These are phyloP conservation scores for Dolichoris vasculosae DNA, from an alignment of 1,140 invertebrate genomes.

Conservation along the genomic window DNA sequence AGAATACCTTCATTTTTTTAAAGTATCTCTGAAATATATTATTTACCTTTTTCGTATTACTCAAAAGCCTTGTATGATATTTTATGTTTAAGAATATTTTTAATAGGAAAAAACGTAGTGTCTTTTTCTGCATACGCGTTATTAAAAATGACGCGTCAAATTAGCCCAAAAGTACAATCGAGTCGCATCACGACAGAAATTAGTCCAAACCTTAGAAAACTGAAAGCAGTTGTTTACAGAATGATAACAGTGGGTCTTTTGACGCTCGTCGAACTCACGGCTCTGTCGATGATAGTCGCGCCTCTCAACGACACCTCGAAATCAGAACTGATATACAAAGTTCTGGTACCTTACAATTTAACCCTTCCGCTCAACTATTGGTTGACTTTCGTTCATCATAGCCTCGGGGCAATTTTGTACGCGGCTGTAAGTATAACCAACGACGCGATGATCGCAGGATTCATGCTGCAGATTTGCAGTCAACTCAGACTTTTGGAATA, in stretches of 20 bases:
- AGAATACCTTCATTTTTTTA: no score
- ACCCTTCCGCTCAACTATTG: not conserved
- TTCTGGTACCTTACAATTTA: constrained; percentile 30
- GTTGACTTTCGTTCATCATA: constrained; percentile 27
- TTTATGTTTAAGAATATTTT: no score
- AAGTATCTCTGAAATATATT: no score
- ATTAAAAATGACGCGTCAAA: no score
- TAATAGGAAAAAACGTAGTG: no score
- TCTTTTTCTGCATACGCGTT: no score
- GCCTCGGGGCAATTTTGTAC: not conserved
- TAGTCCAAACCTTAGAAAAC: not conserved
- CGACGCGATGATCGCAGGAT: constrained; percentile 37
- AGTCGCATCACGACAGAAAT: no score
- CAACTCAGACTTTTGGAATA: constrained; percentile 8
- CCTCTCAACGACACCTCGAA: not conserved
- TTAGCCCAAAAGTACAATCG: no score
- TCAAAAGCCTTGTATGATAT: no score
- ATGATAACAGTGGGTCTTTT: not conserved
- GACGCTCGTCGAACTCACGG: not conserved
- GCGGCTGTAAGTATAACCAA: constrained; percentile 9
- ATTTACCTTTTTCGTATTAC: no score
- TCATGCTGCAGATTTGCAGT: constrained; percentile 29
- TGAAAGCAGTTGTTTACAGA: constrained; percentile 4
- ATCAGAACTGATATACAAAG: constrained; percentile 34
- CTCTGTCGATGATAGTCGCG: not conserved